Evolutionary conservation across 1,140 invertebrate species (phyloP).

Genomic region (Bombyx mandarina): DNA sequence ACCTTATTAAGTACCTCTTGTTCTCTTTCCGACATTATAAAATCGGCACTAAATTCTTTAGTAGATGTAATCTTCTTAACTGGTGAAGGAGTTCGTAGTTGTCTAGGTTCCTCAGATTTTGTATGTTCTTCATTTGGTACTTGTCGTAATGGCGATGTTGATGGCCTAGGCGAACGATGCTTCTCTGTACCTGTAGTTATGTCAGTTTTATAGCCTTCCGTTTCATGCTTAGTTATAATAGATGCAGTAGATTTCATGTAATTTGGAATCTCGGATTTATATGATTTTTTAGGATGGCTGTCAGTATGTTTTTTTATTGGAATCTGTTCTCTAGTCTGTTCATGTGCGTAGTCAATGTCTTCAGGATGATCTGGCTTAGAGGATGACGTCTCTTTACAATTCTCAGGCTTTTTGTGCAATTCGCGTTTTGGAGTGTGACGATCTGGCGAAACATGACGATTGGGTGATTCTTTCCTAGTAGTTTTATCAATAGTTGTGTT

Average conservation of each 20-base stretch:
- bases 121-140: slow-evolving; percentile 6
- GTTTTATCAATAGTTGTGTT: background rate
- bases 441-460: too few species aligned
- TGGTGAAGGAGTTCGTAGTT: slow-evolving; percentile 26
- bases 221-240: slow-evolving; percentile 11
- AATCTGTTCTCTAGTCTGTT: background rate
- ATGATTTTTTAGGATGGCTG: background rate
- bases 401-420: background rate
- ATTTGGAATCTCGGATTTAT: slow-evolving; percentile 8
- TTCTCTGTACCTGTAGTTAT: slow-evolving; percentile 1
- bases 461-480: background rate
- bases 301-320: background rate
- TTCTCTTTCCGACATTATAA: slow-evolving; percentile 44
- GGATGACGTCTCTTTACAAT: background rate
- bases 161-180: slow-evolving; percentile 4
- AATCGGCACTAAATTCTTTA: slow-evolving; percentile 22
- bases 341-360: background rate
- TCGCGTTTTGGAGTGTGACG: too few species aligned
- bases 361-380: background rate
- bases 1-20: slow-evolving; percentile 46
- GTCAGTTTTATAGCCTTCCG: slow-evolving; percentile 6
- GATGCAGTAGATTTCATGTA: slow-evolving; percentile 12
- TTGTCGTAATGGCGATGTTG: slow-evolving; percentile 8
- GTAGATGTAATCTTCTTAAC: slow-evolving; percentile 17
- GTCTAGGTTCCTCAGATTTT: slow-evolving; percentile 10